phyloP scores from a whole-genome alignment of 2,888 invertebrate species.

The Deilephila elpenor region DNA sequence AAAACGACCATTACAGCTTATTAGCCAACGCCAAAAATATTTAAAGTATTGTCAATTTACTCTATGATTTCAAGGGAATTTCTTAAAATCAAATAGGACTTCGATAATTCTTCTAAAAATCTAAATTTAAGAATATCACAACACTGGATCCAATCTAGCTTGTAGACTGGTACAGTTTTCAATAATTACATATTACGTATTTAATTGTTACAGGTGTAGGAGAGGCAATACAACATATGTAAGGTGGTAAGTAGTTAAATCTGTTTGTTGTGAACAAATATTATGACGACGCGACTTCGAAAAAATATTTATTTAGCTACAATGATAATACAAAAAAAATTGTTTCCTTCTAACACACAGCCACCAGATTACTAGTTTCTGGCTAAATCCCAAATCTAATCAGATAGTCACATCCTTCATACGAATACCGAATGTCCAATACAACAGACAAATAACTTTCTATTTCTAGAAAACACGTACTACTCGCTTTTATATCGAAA shows the following conservation, averaged over 20 bases:
- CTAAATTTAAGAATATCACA: not conserved
- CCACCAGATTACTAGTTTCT: not conserved
- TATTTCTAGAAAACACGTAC: conserved; percentile 5
- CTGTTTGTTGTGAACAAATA: not conserved
- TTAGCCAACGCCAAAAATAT: too few relatives aligned
- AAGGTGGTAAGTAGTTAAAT: conserved; percentile 49
- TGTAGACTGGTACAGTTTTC: not conserved
- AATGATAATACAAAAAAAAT: too few relatives aligned
- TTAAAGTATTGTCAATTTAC: too few relatives aligned
- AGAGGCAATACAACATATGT: conserved; percentile 49
- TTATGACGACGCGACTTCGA: not conserved
- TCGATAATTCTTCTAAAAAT: not conserved
- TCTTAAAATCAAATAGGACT: too few relatives aligned
- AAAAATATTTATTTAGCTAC: not conserved
- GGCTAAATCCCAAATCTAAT: not conserved
- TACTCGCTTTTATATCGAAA: conserved; percentile 8
- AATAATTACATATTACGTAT: not conserved
- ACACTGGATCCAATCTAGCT: not conserved
- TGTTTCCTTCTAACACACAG: too few relatives aligned
- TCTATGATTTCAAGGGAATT: too few relatives aligned
- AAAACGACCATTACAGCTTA: too few relatives aligned
- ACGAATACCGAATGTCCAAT: not conserved
- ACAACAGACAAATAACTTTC: conserved; percentile 15
- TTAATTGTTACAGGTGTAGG: conserved; percentile 67
- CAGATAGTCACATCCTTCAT: not conserved